phyloP scores from a whole-genome alignment of 1,140 invertebrate species.

The Olivierus martensii region DNA sequence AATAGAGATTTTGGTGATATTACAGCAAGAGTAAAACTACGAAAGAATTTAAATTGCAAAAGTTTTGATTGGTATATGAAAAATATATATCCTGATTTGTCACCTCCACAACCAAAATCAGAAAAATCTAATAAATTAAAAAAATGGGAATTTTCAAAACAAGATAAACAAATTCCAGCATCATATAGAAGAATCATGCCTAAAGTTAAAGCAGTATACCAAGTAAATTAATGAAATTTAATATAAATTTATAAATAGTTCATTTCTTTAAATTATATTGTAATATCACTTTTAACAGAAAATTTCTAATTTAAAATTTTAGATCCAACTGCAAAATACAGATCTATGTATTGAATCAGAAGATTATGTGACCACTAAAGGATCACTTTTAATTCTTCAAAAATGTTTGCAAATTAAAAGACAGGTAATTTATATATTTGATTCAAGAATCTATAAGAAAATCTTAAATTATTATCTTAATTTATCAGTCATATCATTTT shows the following conservation, averaged over 20 bases:
- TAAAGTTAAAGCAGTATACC: neutral
- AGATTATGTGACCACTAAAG: constrained; percentile 63
- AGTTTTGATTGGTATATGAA: constrained; percentile 90
- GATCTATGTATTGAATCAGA: constrained; percentile 59
- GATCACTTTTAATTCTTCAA: constrained; percentile 50
- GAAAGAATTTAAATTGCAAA: constrained; percentile 60
- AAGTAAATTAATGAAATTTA: neutral
- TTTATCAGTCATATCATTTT: too few relatives aligned
- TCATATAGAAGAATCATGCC: constrained; percentile 35
- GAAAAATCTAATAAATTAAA: constrained; percentile 25
- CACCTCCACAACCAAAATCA: constrained; percentile 20
- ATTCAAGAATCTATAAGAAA: too few relatives aligned
- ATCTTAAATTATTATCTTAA: too few relatives aligned
- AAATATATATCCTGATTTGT: constrained; percentile 73
- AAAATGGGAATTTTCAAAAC: constrained; percentile 48
- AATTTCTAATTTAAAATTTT: constrained; percentile 20
- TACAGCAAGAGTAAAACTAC: constrained; percentile 48
- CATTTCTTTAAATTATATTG: neutral
- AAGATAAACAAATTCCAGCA: too few relatives aligned
- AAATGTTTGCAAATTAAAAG: constrained; percentile 47
- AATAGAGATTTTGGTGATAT: constrained; percentile 63
- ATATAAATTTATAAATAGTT: neutral
- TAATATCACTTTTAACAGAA: neutral
- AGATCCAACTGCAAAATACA: constrained; percentile 53
- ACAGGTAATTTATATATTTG: constrained; percentile 48